Evolutionary conservation across 1,140 invertebrate species (phyloP).

Genomic region (Oedothorax gibbosus): DNA sequence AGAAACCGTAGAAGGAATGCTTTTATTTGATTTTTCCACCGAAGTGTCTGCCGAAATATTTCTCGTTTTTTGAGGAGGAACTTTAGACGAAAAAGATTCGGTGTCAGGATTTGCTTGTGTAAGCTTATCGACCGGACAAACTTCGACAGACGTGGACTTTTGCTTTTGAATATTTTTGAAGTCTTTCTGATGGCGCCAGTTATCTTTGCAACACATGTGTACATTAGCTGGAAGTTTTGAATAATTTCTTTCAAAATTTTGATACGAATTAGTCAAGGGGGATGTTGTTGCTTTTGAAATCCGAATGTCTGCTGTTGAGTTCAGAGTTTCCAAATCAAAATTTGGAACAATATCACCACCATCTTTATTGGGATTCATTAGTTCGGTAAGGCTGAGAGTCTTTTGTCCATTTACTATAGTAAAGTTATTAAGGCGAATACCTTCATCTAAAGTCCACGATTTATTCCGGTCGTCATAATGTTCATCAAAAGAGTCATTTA

Average conservation of each 20-base stretch:
- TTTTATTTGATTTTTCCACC: slow-evolving; percentile 37
- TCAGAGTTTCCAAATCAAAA: slow-evolving; percentile 1
- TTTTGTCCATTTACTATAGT: slow-evolving; percentile 55
- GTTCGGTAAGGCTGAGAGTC: slow-evolving; percentile 52
- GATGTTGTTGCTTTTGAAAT: slow-evolving; percentile 6
- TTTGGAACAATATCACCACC: slow-evolving; percentile 14
- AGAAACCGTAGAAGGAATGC: neutral
- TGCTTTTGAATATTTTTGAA: slow-evolving; percentile 16
- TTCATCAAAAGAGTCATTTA: slow-evolving; percentile 50
- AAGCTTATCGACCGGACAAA: slow-evolving; percentile 7
- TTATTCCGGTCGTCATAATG: slow-evolving; percentile 29
- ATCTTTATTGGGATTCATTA: slow-evolving; percentile 42
- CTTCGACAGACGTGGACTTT: slow-evolving; percentile 11
- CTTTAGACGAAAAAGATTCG: slow-evolving; percentile 14
- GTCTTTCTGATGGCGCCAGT: slow-evolving; percentile 46
- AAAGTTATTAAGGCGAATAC: slow-evolving; percentile 53
- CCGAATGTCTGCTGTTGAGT: neutral
- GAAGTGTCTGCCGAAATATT: slow-evolving; percentile 10
- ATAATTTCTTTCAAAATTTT: slow-evolving; percentile 55
- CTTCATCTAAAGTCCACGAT: slow-evolving; percentile 44
- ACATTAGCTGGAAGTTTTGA: slow-evolving; percentile 47
- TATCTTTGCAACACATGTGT: slow-evolving; percentile 55
- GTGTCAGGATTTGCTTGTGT: neutral
- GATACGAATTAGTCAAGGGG: slow-evolving; percentile 20
- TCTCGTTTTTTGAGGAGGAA: slow-evolving; percentile 13